Percentiles rank a stretch among this genome's conserved stretches.
phyloP scores from a whole-genome alignment of 2,113 vertebrate species.

The Puffinus mauretanicus region DNA sequence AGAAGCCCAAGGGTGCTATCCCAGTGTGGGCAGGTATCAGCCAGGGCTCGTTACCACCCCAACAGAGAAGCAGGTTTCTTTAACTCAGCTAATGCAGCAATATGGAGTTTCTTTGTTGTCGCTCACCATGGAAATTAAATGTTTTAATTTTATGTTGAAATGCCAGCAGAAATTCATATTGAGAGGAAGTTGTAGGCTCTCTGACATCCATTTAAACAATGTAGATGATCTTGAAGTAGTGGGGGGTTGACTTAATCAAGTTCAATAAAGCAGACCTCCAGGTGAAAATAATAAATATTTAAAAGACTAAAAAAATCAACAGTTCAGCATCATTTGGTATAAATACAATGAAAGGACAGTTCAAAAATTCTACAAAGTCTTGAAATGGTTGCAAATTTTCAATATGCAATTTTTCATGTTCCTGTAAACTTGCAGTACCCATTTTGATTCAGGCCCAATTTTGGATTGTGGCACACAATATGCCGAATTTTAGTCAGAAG shows the following conservation, averaged over 20 bases:
- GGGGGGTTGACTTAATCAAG: conserved; percentile 44
- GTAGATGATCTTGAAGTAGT: conserved; percentile 38
- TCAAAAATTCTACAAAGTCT: not conserved
- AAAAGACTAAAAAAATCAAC: not conserved
- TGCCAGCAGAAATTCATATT: conserved; percentile 51
- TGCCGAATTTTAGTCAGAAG: not conserved
- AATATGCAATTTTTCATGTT: not conserved
- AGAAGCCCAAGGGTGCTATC: not conserved
- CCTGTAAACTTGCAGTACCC: not conserved
- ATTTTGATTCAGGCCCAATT: not conserved
- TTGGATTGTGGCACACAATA: not conserved
- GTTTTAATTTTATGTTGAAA: conserved; percentile 39
- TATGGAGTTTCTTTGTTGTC: not conserved
- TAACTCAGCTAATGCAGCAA: not conserved
- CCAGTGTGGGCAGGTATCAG: not conserved
- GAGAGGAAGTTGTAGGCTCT: conserved; percentile 41
- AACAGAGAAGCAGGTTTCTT: not conserved
- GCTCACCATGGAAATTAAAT: not conserved
- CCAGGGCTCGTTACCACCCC: not conserved
- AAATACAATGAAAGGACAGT: not conserved
- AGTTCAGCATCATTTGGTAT: not conserved
- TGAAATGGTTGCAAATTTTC: not conserved
- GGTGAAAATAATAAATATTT: conserved; percentile 31
- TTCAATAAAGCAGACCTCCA: conserved; percentile 62
- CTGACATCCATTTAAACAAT: conserved; percentile 50